Conservation (phyloP, 2,113 vertebrate genomes). For the Phyllostomus hastatus region DNA sequence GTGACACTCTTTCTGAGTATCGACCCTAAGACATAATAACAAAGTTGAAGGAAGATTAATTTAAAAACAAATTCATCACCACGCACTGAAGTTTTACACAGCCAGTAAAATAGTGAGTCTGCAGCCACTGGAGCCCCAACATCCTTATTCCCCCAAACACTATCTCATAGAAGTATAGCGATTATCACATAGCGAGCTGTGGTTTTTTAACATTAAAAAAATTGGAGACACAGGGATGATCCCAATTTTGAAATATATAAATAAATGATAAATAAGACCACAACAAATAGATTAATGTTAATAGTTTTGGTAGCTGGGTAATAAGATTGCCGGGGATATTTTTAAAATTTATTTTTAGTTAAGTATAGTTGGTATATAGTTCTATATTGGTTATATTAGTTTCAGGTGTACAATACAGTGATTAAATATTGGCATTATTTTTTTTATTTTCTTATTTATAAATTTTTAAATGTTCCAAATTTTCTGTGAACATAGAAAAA, state of each 20-base stretch:
- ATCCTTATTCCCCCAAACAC: not conserved
- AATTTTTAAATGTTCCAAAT: not conserved
- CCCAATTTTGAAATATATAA: not conserved
- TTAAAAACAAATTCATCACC: not conserved
- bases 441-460: not conserved
- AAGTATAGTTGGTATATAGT: not conserved
- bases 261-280: not conserved
- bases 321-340: not conserved
- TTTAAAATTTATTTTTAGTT: not conserved
- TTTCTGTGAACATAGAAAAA: not conserved
- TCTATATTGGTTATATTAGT: not conserved
- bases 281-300: not conserved
- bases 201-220: not conserved
- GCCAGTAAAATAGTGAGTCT: not conserved
- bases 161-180: not conserved
- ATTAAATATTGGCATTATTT: not conserved
- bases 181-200: not conserved
- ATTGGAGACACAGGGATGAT: not conserved
- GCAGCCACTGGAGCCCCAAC: not conserved
- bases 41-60: not conserved
- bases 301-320: not conserved
- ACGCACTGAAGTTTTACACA: not conserved
- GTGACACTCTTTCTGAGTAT: not conserved
- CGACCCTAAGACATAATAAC: not conserved
- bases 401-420: not conserved